These are phyloP conservation scores for Crioceris asparagi DNA, from an alignment of 2,888 invertebrate genomes.

Conservation along the genomic window DNA sequence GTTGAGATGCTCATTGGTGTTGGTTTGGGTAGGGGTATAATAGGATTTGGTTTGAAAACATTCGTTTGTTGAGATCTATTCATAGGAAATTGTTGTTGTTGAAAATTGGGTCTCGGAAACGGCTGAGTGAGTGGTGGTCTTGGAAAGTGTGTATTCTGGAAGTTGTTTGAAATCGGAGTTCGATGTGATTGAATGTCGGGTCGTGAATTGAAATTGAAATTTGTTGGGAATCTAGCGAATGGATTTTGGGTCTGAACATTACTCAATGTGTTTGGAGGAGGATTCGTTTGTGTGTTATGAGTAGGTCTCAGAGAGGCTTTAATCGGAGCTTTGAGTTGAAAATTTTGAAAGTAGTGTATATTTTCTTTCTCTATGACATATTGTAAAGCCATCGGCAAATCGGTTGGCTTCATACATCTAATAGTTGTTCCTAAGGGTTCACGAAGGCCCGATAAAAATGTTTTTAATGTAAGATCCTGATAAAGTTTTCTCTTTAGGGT, in stretches of 20 bases:
- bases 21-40: not conserved
- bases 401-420: slow-evolving; percentile 8
- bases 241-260: too few species aligned
- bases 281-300: too few species aligned
- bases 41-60: not conserved
- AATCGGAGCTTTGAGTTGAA: too few species aligned
- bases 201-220: not conserved
- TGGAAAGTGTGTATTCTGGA: not conserved
- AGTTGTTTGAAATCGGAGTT: too few species aligned
- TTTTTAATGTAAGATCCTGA: slow-evolving; percentile 8
- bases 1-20: slow-evolving; percentile 4
- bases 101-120: not conserved
- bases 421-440: slow-evolving; percentile 8
- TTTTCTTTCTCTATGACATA: slow-evolving; percentile 7
- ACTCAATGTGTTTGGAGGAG: too few species aligned
- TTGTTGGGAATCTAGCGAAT: not conserved
- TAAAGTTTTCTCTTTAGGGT: slow-evolving; percentile 7
- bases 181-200: slow-evolving; percentile 1
- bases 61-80: slow-evolving; percentile 2
- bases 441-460: slow-evolving; percentile 7
- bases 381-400: slow-evolving; percentile 4
- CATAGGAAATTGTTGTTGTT: slow-evolving; percentile 1
- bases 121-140: not conserved
- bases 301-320: not conserved
- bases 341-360: slow-evolving; percentile 3